These are phyloP conservation scores for Nesidiocoris tenuis DNA, from an alignment of 2,888 invertebrate genomes.

Conservation along the genomic window DNA sequence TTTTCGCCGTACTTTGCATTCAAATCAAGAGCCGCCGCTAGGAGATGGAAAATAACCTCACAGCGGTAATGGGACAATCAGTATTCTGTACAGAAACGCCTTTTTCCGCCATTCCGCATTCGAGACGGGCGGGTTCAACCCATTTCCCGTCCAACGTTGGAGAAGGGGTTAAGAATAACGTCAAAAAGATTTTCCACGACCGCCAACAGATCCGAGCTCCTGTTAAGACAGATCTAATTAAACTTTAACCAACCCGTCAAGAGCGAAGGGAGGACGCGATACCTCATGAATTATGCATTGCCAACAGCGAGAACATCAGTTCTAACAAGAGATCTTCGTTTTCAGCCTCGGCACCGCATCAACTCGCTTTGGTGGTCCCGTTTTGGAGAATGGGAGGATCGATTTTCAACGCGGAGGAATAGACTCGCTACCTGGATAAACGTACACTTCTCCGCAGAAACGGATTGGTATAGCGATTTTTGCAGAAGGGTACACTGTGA, in stretches of 20 bases:
- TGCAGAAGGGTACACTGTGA: too few relatives aligned
- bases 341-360: too few relatives aligned
- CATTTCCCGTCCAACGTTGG: background rate
- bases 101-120: background rate
- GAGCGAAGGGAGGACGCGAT: background rate
- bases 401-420: too few relatives aligned
- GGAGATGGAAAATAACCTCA: background rate
- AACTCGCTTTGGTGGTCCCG: background rate
- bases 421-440: too few relatives aligned
- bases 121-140: background rate
- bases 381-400: too few relatives aligned
- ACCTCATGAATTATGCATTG: background rate
- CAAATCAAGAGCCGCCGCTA: background rate
- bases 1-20: background rate
- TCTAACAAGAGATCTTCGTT: background rate
- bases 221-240: constrained; percentile 33
- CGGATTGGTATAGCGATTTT: too few relatives aligned
- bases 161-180: constrained; percentile 21
- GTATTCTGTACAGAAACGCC: background rate
- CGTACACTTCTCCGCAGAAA: too few relatives aligned
- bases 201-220: background rate
- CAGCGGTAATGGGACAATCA: background rate
- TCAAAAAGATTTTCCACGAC: constrained; percentile 29
- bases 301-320: background rate
- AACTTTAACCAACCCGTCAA: constrained; percentile 26